A percentile compares a stretch with the other conserved stretches of the same genome.
Evolutionary conservation across 2,113 vertebrate genomes (phyloP).

Genomic region (Uropsilus gracilis): DNA sequence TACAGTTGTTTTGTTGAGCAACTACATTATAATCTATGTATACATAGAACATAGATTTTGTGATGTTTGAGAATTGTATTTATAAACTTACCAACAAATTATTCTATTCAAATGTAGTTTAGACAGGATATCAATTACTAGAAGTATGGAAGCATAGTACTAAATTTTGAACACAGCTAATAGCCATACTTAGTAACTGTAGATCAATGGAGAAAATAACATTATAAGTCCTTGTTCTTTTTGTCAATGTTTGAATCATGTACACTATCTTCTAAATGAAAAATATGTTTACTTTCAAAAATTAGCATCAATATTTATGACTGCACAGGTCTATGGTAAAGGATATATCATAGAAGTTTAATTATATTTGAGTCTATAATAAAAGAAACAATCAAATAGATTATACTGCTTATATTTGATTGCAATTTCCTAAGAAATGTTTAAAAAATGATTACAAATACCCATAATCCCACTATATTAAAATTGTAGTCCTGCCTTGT

Average conservation of each 20-base stretch:
- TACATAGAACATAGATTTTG: background rate
- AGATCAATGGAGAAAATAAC: background rate
- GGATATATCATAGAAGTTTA: background rate
- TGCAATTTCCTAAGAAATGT: background rate
- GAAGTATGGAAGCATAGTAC: background rate
- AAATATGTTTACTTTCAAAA: background rate
- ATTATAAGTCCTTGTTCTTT: background rate
- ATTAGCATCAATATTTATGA: background rate
- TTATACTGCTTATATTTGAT: background rate
- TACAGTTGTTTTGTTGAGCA: background rate
- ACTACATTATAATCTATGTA: background rate
- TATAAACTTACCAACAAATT: background rate
- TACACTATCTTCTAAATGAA: constrained; percentile 21
- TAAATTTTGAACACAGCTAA: background rate
- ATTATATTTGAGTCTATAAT: background rate
- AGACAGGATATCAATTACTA: background rate
- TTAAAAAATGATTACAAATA: background rate
- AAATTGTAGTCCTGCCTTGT: background rate
- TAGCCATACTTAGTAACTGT: background rate
- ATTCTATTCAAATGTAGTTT: background rate
- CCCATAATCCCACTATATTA: background rate
- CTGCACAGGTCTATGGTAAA: background rate
- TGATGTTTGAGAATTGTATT: background rate
- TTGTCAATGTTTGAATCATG: background rate
- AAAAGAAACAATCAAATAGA: background rate